A percentile compares a stretch with the other conserved stretches of the same genome.
phyloP scores from a whole-genome alignment of 2,888 invertebrate species.

The Catocala sponsa region DNA sequence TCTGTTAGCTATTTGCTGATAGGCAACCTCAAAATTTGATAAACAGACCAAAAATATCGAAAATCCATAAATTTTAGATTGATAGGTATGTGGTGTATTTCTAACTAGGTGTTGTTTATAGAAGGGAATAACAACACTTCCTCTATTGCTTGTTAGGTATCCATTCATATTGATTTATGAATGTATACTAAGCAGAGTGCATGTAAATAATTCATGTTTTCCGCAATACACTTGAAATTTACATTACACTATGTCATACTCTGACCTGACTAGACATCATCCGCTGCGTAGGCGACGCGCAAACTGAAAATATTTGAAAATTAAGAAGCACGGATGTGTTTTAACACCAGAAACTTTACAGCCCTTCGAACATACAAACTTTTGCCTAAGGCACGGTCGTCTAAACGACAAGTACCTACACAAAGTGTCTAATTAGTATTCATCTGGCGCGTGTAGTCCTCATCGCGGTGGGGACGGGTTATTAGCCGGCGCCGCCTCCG shows the following conservation, averaged over 20 bases:
- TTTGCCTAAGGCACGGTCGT: conserved; percentile 49
- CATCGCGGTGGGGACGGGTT: conserved; percentile 88
- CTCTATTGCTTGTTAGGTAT: conserved; percentile 8
- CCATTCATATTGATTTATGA: conserved; percentile 32
- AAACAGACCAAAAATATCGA: too few species aligned
- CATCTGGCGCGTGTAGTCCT: conserved; percentile 86
- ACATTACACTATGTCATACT: conserved; percentile 18
- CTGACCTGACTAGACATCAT: conserved; percentile 24
- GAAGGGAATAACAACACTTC: conserved; percentile 15
- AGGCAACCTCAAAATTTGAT: too few species aligned
- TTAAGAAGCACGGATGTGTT: conserved; percentile 30
- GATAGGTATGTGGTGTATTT: background rate
- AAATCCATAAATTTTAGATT: too few species aligned
- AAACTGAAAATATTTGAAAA: conserved; percentile 10
- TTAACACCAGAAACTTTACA: conserved; percentile 29
- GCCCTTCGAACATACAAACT: conserved; percentile 48
- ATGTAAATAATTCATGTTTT: conserved; percentile 33
- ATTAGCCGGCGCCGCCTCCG: conserved; percentile 87
- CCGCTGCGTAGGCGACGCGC: conserved; percentile 27
- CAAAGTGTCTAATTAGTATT: conserved; percentile 85
- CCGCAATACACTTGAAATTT: conserved; percentile 22
- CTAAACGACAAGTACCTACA: conserved; percentile 71
- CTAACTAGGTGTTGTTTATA: conserved; percentile 2
- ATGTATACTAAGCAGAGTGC: conserved; percentile 14
- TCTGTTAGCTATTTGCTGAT: too few species aligned